Conservation (phyloP, 2,113 vertebrate species). For the Oreochromis aureus region DNA sequence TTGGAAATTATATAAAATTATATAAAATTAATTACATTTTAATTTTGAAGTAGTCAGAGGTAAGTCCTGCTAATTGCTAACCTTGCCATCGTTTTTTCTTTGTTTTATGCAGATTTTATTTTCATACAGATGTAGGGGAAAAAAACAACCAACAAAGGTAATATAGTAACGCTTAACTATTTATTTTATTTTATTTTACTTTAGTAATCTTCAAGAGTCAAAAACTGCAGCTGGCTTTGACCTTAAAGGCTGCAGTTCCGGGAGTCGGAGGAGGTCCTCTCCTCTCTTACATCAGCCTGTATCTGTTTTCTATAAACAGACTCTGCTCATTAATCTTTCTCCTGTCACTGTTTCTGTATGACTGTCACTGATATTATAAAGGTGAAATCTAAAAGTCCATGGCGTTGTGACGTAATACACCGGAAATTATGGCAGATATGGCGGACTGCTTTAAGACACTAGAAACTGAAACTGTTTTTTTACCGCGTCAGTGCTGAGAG, state of each 20-base stretch:
- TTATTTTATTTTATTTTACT: not conserved
- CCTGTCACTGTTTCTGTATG: accelerated
- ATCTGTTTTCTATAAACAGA: accelerated
- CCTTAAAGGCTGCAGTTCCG: not conserved
- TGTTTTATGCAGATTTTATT: no score
- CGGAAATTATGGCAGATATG: no score
- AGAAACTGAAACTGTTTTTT: not conserved
- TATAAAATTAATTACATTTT: no score
- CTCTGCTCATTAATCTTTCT: accelerated
- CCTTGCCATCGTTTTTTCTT: no score
- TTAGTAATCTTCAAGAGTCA: accelerated
- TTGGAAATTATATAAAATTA: no score
- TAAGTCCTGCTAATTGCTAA: no score
- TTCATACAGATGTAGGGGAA: no score
- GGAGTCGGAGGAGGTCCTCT: accelerated
- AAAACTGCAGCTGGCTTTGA: not conserved
- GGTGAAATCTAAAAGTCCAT: accelerated
- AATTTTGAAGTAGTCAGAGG: no score
- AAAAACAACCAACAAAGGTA: no score
- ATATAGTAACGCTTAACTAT: no score
- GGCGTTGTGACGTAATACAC: accelerated
- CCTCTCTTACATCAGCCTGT: not conserved
- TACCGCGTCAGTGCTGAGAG: not conserved
- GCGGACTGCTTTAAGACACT: no score
- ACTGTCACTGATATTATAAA: not conserved